A percentile compares a stretch with the other conserved stretches of the same genome.
Conservation (phyloP, 2,888 invertebrate species). For the Sinodicranocentrus sp. region DNA sequence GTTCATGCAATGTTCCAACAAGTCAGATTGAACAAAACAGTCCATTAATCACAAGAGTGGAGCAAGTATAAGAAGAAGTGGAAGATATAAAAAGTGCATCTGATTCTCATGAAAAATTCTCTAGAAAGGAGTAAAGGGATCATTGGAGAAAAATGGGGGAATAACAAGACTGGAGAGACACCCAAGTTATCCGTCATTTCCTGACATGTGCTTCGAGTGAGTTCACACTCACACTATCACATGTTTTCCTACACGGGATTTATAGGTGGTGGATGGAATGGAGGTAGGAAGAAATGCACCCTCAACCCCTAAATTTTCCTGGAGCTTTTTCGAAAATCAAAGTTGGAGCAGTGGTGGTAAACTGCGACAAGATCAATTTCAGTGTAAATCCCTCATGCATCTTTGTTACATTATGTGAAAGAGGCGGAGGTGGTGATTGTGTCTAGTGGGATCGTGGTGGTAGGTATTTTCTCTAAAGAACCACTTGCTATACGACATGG, state of each 20-base stretch:
- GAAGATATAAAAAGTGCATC: slow-evolving; percentile 49
- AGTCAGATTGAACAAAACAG: slow-evolving; percentile 64
- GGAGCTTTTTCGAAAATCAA: no score
- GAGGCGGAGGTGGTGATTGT: background rate
- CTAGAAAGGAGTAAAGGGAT: slow-evolving; percentile 27
- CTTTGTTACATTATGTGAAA: no score
- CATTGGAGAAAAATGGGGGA: slow-evolving; percentile 27
- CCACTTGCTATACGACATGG: background rate
- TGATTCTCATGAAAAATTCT: slow-evolving; percentile 20
- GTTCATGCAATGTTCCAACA: slow-evolving; percentile 65
- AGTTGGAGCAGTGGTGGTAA: no score
- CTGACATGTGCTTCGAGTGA: slow-evolving; percentile 51
- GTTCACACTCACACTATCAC: no score
- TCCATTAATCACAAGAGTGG: slow-evolving; percentile 54
- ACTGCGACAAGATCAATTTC: no score
- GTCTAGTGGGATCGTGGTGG: background rate
- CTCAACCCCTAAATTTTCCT: no score
- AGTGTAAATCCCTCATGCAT: no score
- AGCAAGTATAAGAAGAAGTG: slow-evolving; percentile 19
- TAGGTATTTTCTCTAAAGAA: background rate
- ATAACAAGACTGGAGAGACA: slow-evolving; percentile 42
- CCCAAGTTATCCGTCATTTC: slow-evolving; percentile 66
- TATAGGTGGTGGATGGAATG: no score
- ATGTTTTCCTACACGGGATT: no score
- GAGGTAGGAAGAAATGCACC: no score